Conservation (phyloP, 2,888 invertebrate species). For the Cephus rjabovi region DNA sequence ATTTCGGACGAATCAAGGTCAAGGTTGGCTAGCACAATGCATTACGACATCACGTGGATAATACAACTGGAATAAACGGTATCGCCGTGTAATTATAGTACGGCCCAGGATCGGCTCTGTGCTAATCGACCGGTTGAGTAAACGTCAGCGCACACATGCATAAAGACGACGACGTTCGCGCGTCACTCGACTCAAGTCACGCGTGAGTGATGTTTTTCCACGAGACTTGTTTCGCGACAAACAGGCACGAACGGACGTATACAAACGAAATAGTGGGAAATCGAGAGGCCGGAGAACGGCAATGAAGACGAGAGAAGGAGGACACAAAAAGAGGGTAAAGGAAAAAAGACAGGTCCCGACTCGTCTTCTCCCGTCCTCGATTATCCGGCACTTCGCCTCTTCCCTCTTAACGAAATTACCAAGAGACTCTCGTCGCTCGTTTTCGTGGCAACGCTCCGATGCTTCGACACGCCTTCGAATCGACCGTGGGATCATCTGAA, state of each 20-base stretch:
- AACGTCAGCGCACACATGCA: constrained; percentile 50
- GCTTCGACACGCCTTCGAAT: background rate
- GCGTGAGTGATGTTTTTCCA: background rate
- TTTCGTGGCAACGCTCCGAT: background rate
- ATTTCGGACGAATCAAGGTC: background rate
- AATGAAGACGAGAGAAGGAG: background rate
- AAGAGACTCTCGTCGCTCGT: background rate
- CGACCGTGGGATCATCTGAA: background rate
- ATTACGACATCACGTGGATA: background rate
- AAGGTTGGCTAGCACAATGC: background rate
- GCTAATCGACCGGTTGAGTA: constrained; percentile 52
- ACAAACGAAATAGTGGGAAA: background rate
- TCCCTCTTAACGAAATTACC: background rate
- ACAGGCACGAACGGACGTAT: background rate
- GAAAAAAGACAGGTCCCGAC: background rate
- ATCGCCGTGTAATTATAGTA: constrained; percentile 52
- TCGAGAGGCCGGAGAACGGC: background rate
- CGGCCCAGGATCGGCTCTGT: constrained; percentile 47
- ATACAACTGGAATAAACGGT: background rate
- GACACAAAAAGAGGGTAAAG: background rate
- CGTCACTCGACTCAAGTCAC: background rate
- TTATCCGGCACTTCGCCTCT: background rate
- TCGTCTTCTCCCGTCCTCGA: background rate
- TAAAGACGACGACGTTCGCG: background rate
- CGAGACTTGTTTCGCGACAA: background rate